A percentile compares a stretch with the other conserved stretches of the same genome.
Conservation (phyloP, 2,797 vertebrate species). For the Pelochelys cantorii region DNA sequence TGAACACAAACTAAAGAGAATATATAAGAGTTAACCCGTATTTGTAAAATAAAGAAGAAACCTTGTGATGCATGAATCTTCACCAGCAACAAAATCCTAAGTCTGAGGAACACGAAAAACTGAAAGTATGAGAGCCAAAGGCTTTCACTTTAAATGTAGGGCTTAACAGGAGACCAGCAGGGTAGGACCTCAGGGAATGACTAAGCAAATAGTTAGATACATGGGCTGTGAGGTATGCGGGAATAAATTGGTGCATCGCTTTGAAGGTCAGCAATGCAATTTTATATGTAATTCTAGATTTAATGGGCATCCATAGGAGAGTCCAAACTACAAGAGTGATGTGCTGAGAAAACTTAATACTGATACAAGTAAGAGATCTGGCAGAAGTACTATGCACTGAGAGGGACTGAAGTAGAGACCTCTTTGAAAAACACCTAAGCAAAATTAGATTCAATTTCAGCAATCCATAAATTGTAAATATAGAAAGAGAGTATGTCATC, state of each 20-base stretch:
- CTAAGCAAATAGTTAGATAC: constrained; percentile 19
- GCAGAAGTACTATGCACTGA: background rate
- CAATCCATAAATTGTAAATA: background rate
- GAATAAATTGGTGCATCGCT: background rate
- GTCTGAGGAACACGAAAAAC: background rate
- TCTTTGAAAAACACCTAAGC: background rate
- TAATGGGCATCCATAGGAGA: background rate
- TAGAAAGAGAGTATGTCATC: background rate
- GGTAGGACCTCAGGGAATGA: constrained; percentile 36
- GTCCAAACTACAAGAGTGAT: background rate
- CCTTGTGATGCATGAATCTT: background rate
- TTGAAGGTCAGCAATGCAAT: constrained; percentile 29
- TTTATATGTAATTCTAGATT: constrained; percentile 14
- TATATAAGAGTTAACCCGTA: background rate
- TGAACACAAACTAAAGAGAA: constrained; percentile 36
- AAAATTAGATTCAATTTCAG: rapidly evolving
- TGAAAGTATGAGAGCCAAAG: constrained; percentile 33
- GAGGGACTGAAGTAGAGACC: background rate
- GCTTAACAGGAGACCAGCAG: constrained; percentile 39
- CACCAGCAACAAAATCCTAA: constrained; percentile 3
- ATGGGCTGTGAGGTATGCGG: constrained; percentile 7
- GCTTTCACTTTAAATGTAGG: background rate
- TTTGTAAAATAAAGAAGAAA: constrained; percentile 51
- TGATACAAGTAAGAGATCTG: background rate
- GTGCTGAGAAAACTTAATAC: background rate